These are phyloP conservation scores for Epinotia ramella DNA, from an alignment of 2,888 invertebrate species.

Conservation along the genomic window DNA sequence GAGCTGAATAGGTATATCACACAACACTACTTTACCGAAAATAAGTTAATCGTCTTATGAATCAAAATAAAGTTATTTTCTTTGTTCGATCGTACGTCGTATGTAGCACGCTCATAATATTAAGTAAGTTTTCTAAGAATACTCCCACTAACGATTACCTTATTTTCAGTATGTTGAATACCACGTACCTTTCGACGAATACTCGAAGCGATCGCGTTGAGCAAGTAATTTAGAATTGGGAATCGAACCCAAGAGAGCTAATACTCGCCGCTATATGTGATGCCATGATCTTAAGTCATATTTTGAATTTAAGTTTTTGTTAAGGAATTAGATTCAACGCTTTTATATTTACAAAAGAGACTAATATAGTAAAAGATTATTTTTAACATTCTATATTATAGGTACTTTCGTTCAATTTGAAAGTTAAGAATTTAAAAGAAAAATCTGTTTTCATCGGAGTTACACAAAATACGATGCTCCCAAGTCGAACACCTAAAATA, in stretches of 20 bases:
- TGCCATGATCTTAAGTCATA: background rate
- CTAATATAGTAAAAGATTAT: background rate
- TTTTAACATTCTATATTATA: background rate
- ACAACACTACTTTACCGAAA: slow-evolving; percentile 21
- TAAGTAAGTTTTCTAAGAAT: background rate
- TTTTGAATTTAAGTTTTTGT: background rate
- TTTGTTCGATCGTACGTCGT: background rate
- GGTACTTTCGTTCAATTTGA: no score
- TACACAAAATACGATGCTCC: background rate
- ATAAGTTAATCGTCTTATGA: slow-evolving; percentile 6
- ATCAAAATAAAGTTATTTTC: background rate
- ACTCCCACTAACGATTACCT: background rate
- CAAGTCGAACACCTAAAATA: slow-evolving; percentile 17
- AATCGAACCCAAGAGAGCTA: slow-evolving; percentile 32
- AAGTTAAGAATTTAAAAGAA: no score
- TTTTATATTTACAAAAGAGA: background rate
- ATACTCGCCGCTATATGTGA: no score
- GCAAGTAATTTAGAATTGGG: slow-evolving; percentile 8
- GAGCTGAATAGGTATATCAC: slow-evolving; percentile 7
- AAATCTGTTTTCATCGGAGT: background rate
- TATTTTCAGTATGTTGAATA: slow-evolving; percentile 18
- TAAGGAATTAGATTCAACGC: background rate
- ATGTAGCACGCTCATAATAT: background rate
- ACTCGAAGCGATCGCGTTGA: background rate
- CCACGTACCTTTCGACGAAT: slow-evolving; percentile 37